Conservation (phyloP, 2,888 invertebrate species). For the Drosophila subsilvestris region DNA sequence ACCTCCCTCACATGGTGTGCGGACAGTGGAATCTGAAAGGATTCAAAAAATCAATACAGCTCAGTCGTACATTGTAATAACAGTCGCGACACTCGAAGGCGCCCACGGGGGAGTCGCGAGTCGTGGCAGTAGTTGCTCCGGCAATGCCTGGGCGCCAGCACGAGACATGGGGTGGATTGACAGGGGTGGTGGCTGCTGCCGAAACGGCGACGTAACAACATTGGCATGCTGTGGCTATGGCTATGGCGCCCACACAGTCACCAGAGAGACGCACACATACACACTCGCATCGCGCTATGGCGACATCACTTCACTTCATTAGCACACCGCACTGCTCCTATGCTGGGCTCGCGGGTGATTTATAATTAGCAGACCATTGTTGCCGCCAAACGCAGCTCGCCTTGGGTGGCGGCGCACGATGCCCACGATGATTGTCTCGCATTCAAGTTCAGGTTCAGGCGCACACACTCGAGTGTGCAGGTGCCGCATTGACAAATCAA, state of each 20-base stretch:
- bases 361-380: slow-evolving; percentile 75
- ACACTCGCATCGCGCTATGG: slow-evolving; percentile 26
- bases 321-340: slow-evolving; percentile 63
- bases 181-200: slow-evolving; percentile 28
- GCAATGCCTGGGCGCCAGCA: slow-evolving; percentile 45
- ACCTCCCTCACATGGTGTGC: slow-evolving; percentile 12
- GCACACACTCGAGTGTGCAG: background rate
- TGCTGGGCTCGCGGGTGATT: slow-evolving; percentile 56
- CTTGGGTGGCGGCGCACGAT: slow-evolving; percentile 46
- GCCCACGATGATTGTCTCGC: slow-evolving; percentile 11
- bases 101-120: slow-evolving; percentile 10
- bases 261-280: slow-evolving; percentile 58
- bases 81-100: slow-evolving; percentile 39
- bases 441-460: slow-evolving; percentile 64
- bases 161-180: slow-evolving; percentile 23
- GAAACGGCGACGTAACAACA: slow-evolving; percentile 62
- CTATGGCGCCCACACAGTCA: slow-evolving; percentile 37
- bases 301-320: slow-evolving; percentile 60
- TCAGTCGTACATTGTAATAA: slow-evolving; percentile 27
- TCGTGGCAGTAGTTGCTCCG: slow-evolving; percentile 36
- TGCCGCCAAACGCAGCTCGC: slow-evolving; percentile 70
- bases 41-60: slow-evolving; percentile 51
- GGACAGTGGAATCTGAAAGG: slow-evolving; percentile 27
- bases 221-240: slow-evolving; percentile 64
- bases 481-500: background rate